Evolutionary conservation across 2,113 vertebrate genomes (phyloP), one percentile per base, ranked within the genome.

Genomic region (Agapornis roseicollis): DNA sequence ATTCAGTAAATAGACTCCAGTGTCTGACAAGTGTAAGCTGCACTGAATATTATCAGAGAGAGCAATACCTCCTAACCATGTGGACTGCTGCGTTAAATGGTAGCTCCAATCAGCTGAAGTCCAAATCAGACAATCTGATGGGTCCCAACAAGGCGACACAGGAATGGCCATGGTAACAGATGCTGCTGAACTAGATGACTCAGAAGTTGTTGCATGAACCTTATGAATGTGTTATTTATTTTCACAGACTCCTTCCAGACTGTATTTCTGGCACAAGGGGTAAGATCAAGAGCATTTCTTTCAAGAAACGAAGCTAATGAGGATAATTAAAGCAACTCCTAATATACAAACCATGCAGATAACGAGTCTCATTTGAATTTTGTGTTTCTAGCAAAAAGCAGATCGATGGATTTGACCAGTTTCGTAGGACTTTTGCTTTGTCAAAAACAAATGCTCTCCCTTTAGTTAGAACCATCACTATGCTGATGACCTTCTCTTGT

Each of bases 271-370:
- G 94, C 93, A 95, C 44, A 80, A 82, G 52, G 84, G 91, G 35
- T 82, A 96, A 88, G 91, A 95, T 91, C 93, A 94, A 95, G 89
- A 91, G 73, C 63, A 79, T 82, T 94, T 91, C 56, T 89, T 95
- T 86, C 37, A 93, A 94, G 81, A 94, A 90, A 94, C 6, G 8
- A 94, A 96, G 65, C 80, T 95, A 96, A 96, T 87, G 78, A 95
- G 89, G 70, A 72, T 92, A 97, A 95, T 95, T 94, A 97, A 94
- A 13, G 3, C 84, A 94, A 87, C 24, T 92, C 78, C 73, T 93
- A 94, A 96, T 80, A 94, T 61, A 96, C 73, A 96, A 92, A 91
- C 89, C 28, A 24, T 37, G 70, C 61, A 92, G 81, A 94, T 87
- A 97, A 89, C 2, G 0, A 95, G 65, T 52, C 50, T 92, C 73